phyloP scores from a whole-genome alignment of 2,888 invertebrate species.

The Horisme vitalbata region DNA sequence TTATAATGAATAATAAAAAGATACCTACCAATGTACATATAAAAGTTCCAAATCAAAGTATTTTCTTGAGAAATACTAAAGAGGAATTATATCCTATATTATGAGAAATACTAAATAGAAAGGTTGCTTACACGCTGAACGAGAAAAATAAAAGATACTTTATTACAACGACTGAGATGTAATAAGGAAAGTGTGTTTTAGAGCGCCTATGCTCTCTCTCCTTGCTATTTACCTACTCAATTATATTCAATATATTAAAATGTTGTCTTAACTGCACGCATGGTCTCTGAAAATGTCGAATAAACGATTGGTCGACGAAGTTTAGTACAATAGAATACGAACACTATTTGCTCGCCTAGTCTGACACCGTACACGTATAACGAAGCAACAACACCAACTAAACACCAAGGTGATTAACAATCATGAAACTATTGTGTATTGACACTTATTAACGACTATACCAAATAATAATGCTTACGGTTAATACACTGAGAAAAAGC shows the following conservation, averaged over 20 bases:
- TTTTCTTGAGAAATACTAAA: too few species aligned
- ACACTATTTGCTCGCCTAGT: conserved; percentile 66
- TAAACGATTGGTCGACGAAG: conserved; percentile 46
- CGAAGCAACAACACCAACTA: conserved; percentile 79
- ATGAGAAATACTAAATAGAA: too few species aligned
- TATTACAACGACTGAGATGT: too few species aligned
- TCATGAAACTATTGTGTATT: conserved; percentile 43
- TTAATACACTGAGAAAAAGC: conserved; percentile 56
- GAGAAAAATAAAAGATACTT: too few species aligned
- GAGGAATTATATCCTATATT: too few species aligned
- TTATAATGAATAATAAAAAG: too few species aligned
- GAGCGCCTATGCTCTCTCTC: not conserved
- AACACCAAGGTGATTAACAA: conserved; percentile 60
- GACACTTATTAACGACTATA: conserved; percentile 40
- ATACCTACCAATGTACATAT: too few species aligned
- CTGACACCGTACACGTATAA: conserved; percentile 57
- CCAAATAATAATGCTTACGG: conserved; percentile 28
- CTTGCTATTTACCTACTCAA: not conserved
- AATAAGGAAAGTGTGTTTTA: too few species aligned
- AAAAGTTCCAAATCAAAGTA: too few species aligned
- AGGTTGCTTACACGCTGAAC: too few species aligned
- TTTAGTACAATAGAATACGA: conserved; percentile 54
- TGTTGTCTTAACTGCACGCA: conserved; percentile 48
- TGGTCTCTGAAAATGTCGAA: conserved; percentile 50
- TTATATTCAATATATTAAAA: not conserved